phyloP scores from a whole-genome alignment of 2,113 vertebrate species.

The Ophiodon elongatus region DNA sequence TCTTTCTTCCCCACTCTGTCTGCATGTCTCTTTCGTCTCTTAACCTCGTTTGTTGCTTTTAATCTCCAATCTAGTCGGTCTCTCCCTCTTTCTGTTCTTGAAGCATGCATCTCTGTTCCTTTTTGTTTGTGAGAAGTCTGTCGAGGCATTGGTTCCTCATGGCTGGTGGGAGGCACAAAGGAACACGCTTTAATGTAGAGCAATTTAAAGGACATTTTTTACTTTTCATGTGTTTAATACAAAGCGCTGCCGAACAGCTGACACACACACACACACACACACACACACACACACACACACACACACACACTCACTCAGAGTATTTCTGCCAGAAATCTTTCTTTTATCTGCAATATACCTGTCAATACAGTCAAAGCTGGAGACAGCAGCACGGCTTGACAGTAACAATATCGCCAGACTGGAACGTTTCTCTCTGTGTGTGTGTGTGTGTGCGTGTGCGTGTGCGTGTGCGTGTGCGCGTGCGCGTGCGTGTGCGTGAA shows the following conservation, averaged over 20 bases:
- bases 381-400: conserved; percentile 37
- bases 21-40: conserved; percentile 24
- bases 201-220: neutral
- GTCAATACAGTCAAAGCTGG: conserved; percentile 52
- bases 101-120: neutral
- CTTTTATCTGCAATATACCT: conserved; percentile 61
- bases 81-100: neutral
- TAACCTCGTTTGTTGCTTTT: neutral
- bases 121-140: neutral
- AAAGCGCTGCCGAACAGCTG: neutral
- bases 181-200: neutral
- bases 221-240: neutral
- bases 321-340: conserved; percentile 38
- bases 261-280: conserved; percentile 6
- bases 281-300: neutral
- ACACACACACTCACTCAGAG: neutral
- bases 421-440: conserved; percentile 28
- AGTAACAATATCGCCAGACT: conserved; percentile 53
- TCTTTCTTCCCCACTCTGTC: conserved; percentile 19
- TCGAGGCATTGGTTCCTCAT: neutral
- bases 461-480: conserved; percentile 26
- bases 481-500: conserved; percentile 17
- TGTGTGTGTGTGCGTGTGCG: neutral
- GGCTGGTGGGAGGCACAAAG: neutral
- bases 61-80: neutral